Conservation (phyloP, 2,113 vertebrate species). For the Chlorodrepanis virens region DNA sequence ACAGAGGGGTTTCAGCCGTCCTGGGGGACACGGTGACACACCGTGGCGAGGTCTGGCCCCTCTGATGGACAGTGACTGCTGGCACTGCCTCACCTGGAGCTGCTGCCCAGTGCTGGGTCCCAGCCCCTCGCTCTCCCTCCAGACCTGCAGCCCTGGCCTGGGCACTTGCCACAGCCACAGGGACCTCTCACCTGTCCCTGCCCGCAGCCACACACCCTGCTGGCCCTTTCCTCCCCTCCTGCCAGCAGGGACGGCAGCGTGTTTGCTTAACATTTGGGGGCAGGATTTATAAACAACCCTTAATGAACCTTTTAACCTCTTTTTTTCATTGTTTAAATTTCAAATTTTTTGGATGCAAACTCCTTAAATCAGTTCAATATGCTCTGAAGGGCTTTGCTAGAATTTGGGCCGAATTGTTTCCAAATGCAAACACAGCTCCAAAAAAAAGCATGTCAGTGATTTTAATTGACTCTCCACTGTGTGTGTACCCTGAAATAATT, state of each 20-base stretch:
- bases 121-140: neutral
- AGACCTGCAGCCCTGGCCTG: neutral
- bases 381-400: constrained; percentile 12
- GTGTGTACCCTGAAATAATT: neutral
- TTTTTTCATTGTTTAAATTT: constrained; percentile 50
- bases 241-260: neutral
- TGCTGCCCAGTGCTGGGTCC: neutral
- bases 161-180: neutral
- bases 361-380: constrained; percentile 60
- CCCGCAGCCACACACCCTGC: neutral
- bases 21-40: rapidly evolving
- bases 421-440: constrained; percentile 22
- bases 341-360: constrained; percentile 40
- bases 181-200: neutral
- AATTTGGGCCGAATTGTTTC: constrained; percentile 41
- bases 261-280: constrained; percentile 56
- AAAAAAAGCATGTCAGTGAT: neutral
- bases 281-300: constrained; percentile 22
- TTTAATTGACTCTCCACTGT: constrained; percentile 26
- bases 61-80: rapidly evolving
- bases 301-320: constrained; percentile 20
- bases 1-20: rapidly evolving
- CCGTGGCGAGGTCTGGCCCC: rapidly evolving
- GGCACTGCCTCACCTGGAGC: rapidly evolving
- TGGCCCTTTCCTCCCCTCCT: neutral